phyloP scores from a whole-genome alignment of 2,888 invertebrate genomes.

The Eupeodes luniger region DNA sequence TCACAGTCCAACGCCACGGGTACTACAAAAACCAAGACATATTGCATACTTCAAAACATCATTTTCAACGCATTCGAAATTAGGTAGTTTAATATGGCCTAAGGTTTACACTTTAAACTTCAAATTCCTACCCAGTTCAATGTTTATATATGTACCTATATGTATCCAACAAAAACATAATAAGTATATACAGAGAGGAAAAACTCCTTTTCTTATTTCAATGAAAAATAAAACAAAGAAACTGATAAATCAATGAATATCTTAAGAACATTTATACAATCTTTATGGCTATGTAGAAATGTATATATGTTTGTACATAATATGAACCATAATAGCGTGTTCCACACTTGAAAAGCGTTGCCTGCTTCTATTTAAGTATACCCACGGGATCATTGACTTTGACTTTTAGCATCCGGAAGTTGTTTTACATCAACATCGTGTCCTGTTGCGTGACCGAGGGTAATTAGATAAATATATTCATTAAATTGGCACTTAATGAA shows the following conservation, averaged over 20 bases:
- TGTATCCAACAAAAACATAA: neutral
- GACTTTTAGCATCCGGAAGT: conserved; percentile 30
- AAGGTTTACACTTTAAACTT: no score
- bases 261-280: conserved; percentile 22
- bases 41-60: no score
- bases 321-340: conserved; percentile 22
- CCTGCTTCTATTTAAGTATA: conserved; percentile 11
- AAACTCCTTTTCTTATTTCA: neutral
- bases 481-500: conserved; percentile 66
- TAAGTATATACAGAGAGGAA: neutral
- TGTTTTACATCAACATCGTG: conserved; percentile 21
- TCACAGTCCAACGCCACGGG: no score
- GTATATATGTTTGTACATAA: no score
- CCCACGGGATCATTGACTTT: conserved; percentile 58
- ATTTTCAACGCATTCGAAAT: no score
- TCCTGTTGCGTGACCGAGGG: conserved; percentile 60
- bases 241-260: conserved; percentile 38
- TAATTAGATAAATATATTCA: conserved; percentile 45
- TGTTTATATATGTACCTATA: no score
- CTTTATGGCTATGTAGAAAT: neutral
- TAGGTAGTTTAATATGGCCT: no score
- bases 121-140: no score
- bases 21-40: no score
- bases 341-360: conserved; percentile 25
- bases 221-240: conserved; percentile 3